phyloP scores from a whole-genome alignment of 2,797 vertebrate species.

The Lepus townsendii region DNA sequence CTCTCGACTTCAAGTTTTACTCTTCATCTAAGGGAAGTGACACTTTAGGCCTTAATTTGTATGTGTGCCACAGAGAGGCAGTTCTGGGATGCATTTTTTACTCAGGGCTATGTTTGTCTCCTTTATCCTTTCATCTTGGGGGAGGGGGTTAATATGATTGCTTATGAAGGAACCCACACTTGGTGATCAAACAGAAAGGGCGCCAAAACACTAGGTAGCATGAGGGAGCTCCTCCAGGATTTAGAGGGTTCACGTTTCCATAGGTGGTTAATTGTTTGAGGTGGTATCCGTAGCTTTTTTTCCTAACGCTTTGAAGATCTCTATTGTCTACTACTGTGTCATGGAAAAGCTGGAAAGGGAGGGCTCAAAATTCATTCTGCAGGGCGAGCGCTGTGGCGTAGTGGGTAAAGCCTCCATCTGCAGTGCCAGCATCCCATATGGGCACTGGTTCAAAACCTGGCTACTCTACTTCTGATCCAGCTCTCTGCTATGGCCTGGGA shows the following conservation, averaged over 20 bases:
- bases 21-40: too few species aligned
- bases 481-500: too few species aligned
- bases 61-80: background rate
- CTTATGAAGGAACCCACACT: background rate
- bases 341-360: background rate
- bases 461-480: too few species aligned
- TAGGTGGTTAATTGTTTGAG: background rate
- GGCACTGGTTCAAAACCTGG: too few species aligned
- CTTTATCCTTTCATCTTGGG: background rate
- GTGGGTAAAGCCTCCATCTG: too few species aligned
- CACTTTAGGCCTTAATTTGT: background rate
- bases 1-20: background rate
- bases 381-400: too few species aligned
- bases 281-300: background rate
- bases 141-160: accelerated
- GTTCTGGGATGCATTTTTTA: background rate
- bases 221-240: background rate
- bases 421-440: too few species aligned
- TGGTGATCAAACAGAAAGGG: background rate
- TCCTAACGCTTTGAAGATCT: background rate
- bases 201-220: background rate
- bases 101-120: background rate
- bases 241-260: background rate
- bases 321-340: background rate
- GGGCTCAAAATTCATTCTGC: background rate